Base-by-base conservation (phyloP, 1,140 invertebrate genomes). In the Lutraria rhynchaena region DNA sequence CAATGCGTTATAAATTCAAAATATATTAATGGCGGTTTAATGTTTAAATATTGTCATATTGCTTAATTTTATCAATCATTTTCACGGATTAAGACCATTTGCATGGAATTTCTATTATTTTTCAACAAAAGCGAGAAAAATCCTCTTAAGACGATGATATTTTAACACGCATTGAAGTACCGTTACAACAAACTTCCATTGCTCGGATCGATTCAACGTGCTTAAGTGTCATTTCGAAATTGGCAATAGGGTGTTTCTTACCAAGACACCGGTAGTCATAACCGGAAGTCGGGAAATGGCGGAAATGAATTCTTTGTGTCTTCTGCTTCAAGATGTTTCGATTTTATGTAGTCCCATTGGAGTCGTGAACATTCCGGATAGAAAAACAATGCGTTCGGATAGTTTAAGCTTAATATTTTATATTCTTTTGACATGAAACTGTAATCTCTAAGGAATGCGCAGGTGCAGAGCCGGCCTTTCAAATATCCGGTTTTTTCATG, bases 261-360 rank as follows among this genome's bases (percentile, higher is more conserved):
- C 35, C 1, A 60, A 61, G 41, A 60, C 65, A 71, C 58, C 58
- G 51, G 65, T 69, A 57, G 35, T 70, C n/a, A 51, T 33, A 29
- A 61, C 44, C 37, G 51, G 55, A 53, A 71, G 55, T 51, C 37
- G 27, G 63, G 65, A 63, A 70, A 71, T 61, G 63, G 17, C 57
- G 44, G 65, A 77, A 77, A 74, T 74, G 71, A 74, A 74, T 60
- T 74, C 71, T 74, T 57, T 74, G 41, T 74, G 71, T 74, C 53
- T 55, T n/a, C 55, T 60, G 13, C 53, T 37, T 24, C 35, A 41
- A 46, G 55, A 60, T 27, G 71, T 19, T 74, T 74, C 71, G 71
- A 74, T 74, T 74, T 58, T 74, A 57, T 22, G 35, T 5, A 27
- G 71, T 74, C 71, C 35, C 71, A 60, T 57, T 37, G 44, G 71